These are phyloP conservation scores for Mesembrinibis cayennensis DNA, from an alignment of 2,113 vertebrate species.

Conservation along the genomic window DNA sequence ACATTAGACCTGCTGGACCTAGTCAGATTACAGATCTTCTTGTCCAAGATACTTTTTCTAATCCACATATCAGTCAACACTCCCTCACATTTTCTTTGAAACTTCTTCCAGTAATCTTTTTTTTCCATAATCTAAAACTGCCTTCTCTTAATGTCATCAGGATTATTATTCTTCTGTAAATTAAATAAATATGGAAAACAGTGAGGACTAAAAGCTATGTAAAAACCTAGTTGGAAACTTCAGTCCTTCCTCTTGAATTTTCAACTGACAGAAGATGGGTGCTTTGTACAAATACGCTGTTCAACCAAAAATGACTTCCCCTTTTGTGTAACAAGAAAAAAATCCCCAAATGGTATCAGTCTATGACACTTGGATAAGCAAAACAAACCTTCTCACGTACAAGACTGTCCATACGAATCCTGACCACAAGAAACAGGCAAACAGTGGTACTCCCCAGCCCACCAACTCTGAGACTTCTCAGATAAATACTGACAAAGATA, in stretches of 20 bases:
- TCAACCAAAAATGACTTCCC: background rate
- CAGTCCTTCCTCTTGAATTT: background rate
- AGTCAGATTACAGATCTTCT: background rate
- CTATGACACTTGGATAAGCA: background rate
- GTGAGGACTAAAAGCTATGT: background rate
- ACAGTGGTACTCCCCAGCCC: background rate
- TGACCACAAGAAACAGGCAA: background rate
- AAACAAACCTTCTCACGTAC: background rate
- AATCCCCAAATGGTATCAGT: background rate
- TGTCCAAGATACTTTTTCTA: background rate
- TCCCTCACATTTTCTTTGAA: background rate
- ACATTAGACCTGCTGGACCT: background rate
- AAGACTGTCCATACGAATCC: background rate
- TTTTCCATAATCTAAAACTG: background rate
- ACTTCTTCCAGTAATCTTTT: background rate
- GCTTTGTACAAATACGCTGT: background rate
- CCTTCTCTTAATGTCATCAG: background rate
- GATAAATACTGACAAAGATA: background rate
- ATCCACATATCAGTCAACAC: background rate
- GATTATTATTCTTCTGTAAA: background rate
- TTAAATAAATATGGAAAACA: background rate
- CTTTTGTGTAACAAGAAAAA: background rate
- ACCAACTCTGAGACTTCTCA: background rate
- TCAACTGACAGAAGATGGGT: background rate
- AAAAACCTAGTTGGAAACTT: background rate